Conservation (phyloP, 2,113 vertebrate genomes). For the Lipotes vexillifer region DNA sequence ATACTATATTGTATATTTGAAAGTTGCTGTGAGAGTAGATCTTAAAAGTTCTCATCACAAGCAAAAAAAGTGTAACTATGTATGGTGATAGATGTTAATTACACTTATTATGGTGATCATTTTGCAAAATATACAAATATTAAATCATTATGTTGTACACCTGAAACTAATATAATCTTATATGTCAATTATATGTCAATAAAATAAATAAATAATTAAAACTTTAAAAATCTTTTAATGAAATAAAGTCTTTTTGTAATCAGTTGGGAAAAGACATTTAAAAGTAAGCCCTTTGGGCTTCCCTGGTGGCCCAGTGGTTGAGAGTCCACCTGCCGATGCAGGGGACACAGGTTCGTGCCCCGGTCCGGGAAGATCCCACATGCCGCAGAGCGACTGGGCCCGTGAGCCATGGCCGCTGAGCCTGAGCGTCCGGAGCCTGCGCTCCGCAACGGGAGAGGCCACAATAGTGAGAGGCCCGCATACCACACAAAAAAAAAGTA, state of each 20-base stretch:
- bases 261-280: not conserved
- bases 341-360: no score
- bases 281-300: not conserved
- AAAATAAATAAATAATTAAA: not conserved
- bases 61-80: not conserved
- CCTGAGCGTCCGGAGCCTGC: no score
- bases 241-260: not conserved
- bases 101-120: not conserved
- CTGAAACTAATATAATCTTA: not conserved
- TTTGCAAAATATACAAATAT: not conserved
- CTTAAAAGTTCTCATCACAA: not conserved
- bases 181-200: not conserved
- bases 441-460: no score
- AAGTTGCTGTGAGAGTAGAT: not conserved
- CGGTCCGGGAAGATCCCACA: no score
- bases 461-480: no score
- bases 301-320: no score
- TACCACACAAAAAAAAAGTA: not conserved
- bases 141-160: not conserved
- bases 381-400: rapidly evolving
- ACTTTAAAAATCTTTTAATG: not conserved
- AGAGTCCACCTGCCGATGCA: no score
- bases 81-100: not conserved
- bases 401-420: no score
- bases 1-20: not conserved